Percentiles rank a stretch among this genome's conserved stretches.
Evolutionary conservation across 35 echinoderm and acorn worm species (phyloP).

Genomic region (Diadema setosum): DNA sequence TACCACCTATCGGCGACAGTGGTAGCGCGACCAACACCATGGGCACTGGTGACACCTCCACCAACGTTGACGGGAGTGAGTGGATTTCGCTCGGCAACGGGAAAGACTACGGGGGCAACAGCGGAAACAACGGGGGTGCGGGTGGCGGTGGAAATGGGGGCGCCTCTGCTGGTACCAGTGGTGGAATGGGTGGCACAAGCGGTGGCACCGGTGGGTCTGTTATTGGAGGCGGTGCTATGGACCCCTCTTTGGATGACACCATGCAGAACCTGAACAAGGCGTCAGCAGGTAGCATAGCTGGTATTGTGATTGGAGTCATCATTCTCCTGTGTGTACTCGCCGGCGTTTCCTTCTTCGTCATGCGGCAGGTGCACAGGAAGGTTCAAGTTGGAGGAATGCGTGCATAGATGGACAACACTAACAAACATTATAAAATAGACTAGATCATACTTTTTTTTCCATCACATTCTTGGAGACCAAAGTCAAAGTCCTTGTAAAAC

Average conservation of each 20-base stretch:
- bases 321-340: not conserved
- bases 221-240: not conserved
- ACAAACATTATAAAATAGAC: too few species aligned
- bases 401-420: too few species aligned
- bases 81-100: not conserved
- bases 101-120: not conserved
- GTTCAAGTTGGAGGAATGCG: not conserved
- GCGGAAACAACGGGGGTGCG: not conserved
- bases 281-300: not conserved
- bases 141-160: not conserved
- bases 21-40: not conserved
- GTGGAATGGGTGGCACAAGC: not conserved
- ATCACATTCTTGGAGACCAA: too few species aligned
- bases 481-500: too few species aligned
- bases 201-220: not conserved
- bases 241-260: not conserved
- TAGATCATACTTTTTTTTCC: too few species aligned
- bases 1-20: not conserved
- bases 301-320: conserved; percentile 14
- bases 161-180: not conserved
- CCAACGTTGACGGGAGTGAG: not conserved
- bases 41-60: not conserved
- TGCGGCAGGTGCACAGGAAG: not conserved
- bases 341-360: not conserved
- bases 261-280: not conserved